Evolutionary conservation across 2,797 vertebrate species (phyloP).

Genomic region (Hydrophis major): DNA sequence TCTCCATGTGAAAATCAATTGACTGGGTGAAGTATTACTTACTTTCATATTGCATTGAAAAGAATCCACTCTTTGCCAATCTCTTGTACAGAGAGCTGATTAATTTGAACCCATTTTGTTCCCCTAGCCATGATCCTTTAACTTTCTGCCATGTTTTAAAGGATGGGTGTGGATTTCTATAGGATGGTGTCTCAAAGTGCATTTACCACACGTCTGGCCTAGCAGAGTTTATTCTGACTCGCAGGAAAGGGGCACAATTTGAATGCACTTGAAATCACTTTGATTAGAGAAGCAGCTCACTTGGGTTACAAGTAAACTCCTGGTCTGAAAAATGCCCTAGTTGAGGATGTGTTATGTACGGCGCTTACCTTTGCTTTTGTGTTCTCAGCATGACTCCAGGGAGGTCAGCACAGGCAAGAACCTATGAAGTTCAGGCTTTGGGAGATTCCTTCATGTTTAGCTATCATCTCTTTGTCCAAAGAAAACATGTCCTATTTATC

Average conservation of each 20-base stretch:
- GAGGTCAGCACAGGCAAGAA: background rate
- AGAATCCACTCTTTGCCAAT: conserved; percentile 65
- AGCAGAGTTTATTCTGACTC: conserved; percentile 43
- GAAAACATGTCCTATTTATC: background rate
- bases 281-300: background rate
- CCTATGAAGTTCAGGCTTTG: background rate
- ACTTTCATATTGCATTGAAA: conserved; percentile 39
- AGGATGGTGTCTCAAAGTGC: conserved; percentile 58
- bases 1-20: conserved; percentile 68
- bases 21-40: conserved; percentile 48
- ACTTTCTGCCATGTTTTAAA: background rate
- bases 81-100: conserved; percentile 74
- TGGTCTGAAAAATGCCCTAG: background rate
- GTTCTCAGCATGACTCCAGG: conserved; percentile 10
- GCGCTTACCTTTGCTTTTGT: conserved; percentile 13
- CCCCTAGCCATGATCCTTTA: conserved; percentile 54
- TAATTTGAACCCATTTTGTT: conserved; percentile 73
- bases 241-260: conserved; percentile 17
- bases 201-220: conserved; percentile 52
- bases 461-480: background rate
- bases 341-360: conserved; percentile 1
- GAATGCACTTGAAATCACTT: conserved; percentile 47
- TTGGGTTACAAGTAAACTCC: background rate
- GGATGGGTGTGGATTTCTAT: background rate
- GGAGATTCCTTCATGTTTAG: background rate